Base-by-base conservation (phyloP, 1,140 invertebrate genomes). In the Colletes latitarsis region DNA sequence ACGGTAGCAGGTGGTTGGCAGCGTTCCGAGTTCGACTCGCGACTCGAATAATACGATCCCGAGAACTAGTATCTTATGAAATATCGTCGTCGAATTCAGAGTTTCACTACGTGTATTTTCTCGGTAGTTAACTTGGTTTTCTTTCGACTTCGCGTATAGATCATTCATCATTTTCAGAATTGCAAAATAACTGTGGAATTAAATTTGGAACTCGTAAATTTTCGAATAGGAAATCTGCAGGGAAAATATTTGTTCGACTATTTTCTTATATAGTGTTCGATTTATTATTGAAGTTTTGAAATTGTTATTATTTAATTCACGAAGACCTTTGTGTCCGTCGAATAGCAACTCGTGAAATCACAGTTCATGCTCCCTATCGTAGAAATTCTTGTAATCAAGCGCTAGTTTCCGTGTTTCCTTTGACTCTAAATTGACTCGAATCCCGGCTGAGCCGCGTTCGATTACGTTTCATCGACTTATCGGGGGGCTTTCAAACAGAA, bases 1-100 rank as follows among this genome's bases (percentile, higher is more conserved):
- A 6, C 46, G 55, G 64, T 81, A 77, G 78, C 78, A 81, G 78
- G 78, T 81, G 78, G 78, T 81, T 81, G 64, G 77, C 77, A 72
- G 19, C n/a, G 77, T 79, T 73, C 77, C 77, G 46, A 55, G 60
- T 79, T 46, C 69, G 30, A 21, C 30, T 55, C 39, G 68, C 21
- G 46, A 41, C 52, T 55, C 49, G 46, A 63, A 39, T 41, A 72
- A 72, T 43, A 46, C 30, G 14, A 30, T 41, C 15, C 21, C 21
- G 30, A 53, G n/a, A 57, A 64, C n/a, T 41, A 55, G 19, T 57
- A 63, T 64, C 60, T 63, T 49, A 70, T 41, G 66, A 17, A 69
- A 52, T 58, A 70, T 70, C 1, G 14, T 39, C 75, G 43, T 2
- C 15, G 39, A 15, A 41, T 58, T 60, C 21, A 8, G 60, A 70